Conservation (phyloP, 1,140 invertebrate species). For the Micrasema minimum region DNA sequence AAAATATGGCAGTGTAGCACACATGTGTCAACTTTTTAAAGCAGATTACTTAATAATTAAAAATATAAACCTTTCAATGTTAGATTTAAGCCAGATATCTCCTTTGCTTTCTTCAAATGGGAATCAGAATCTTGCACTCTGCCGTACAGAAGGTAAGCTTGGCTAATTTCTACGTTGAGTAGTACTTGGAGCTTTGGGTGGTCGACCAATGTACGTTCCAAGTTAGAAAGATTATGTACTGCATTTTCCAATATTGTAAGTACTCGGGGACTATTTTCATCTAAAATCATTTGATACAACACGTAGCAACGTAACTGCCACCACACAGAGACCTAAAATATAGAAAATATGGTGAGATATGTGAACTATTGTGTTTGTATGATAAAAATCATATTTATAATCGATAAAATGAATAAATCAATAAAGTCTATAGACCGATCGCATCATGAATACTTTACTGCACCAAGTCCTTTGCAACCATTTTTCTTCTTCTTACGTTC, state of each 20-base stretch:
- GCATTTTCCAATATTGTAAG: conserved; percentile 71
- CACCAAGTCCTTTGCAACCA: too few relatives aligned
- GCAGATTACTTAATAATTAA: too few relatives aligned
- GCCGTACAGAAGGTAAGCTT: conserved; percentile 79
- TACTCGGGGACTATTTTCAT: conserved; percentile 76
- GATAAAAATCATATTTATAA: too few relatives aligned
- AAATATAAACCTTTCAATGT: conserved; percentile 69
- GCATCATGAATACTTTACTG: too few relatives aligned
- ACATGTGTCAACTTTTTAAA: too few relatives aligned
- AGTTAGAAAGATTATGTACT: conserved; percentile 67
- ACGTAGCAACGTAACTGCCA: conserved; percentile 79
- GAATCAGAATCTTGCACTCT: conserved; percentile 76
- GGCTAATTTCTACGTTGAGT: conserved; percentile 79
- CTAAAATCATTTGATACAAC: conserved; percentile 79
- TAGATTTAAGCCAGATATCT: conserved; percentile 73
- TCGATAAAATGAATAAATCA: too few relatives aligned
- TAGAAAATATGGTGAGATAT: too few relatives aligned
- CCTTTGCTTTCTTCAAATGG: conserved; percentile 72
- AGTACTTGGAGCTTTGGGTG: conserved; percentile 69
- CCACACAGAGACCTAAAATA: conserved; percentile 70
- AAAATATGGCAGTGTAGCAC: too few relatives aligned
- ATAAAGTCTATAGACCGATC: too few relatives aligned
- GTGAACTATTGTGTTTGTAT: too few relatives aligned
- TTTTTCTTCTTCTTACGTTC: too few relatives aligned
- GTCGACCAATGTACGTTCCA: conserved; percentile 58